Evolutionary conservation across 2,113 vertebrate genomes (phyloP).

Genomic region (Ageneiosus marmoratus): DNA sequence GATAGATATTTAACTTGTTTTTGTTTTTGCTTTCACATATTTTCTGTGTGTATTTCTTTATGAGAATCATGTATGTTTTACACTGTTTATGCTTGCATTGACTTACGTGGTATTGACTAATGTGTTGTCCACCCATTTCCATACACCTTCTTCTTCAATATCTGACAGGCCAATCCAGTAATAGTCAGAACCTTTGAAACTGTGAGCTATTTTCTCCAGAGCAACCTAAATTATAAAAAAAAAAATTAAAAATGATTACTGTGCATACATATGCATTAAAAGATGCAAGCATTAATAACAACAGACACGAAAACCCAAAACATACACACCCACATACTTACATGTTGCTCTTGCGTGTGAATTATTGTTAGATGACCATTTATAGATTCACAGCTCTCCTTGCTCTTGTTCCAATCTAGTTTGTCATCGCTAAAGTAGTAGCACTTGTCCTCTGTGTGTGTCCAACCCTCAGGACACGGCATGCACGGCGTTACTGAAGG

Average conservation of each 20-base stretch:
- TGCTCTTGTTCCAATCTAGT: constrained; percentile 60
- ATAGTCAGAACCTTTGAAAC: constrained; percentile 45
- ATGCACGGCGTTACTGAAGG: constrained; percentile 50
- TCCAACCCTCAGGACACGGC: constrained; percentile 60
- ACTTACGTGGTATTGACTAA: constrained; percentile 58
- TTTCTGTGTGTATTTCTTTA: too few relatives aligned
- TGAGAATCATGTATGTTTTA: not conserved
- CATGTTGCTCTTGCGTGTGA: constrained; percentile 60
- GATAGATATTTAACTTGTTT: not conserved
- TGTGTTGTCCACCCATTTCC: constrained; percentile 69
- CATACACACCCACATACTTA: constrained; percentile 16
- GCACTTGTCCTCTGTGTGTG: constrained; percentile 53
- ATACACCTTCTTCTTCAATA: constrained; percentile 54
- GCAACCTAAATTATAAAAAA: constrained; percentile 39
- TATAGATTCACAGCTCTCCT: constrained; percentile 58
- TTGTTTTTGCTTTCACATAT: not conserved
- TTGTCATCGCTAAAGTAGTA: constrained; percentile 64
- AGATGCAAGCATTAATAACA: not conserved
- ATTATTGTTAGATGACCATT: constrained; percentile 61
- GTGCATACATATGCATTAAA: too few relatives aligned
- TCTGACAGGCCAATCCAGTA: constrained; percentile 63
- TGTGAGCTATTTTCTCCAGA: constrained; percentile 53
- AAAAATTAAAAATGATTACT: too few relatives aligned
- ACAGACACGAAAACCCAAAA: not conserved
- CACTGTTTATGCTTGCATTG: not conserved